phyloP scores from a whole-genome alignment of 1,140 invertebrate species.

The Nasonia giraulti region DNA sequence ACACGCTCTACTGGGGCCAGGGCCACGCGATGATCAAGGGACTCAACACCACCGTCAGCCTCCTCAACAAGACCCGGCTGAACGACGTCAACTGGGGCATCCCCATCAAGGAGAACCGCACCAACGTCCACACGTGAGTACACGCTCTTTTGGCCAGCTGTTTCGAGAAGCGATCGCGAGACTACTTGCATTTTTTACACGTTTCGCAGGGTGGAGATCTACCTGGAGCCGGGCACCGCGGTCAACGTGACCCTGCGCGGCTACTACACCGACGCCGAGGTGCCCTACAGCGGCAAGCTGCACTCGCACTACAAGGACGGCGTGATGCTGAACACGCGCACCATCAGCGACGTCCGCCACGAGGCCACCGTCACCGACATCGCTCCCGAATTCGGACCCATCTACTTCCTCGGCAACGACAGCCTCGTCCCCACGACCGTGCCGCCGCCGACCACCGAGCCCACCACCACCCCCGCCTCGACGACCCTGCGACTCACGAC shows the following conservation, averaged over 20 bases:
- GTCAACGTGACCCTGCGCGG: conserved; percentile 85
- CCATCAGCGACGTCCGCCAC: conserved; percentile 73
- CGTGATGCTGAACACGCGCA: conserved; percentile 70
- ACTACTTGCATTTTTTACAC: too few relatives aligned
- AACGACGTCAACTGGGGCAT: conserved; percentile 82
- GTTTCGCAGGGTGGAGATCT: conserved; percentile 74
- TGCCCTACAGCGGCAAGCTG: conserved; percentile 82
- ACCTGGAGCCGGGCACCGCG: conserved; percentile 82
- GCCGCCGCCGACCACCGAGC: conserved; percentile 82
- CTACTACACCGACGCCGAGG: conserved; percentile 82
- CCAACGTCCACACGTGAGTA: conserved; percentile 76
- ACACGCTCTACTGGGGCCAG: conserved; percentile 85
- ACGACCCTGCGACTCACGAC: conserved; percentile 68
- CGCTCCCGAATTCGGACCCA: conserved; percentile 79
- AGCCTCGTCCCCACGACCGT: conserved; percentile 85
- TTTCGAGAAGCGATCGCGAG: too few relatives aligned
- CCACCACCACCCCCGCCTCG: conserved; percentile 78
- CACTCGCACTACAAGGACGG: conserved; percentile 81
- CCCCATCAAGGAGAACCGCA: conserved; percentile 75
- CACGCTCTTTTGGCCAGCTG: neutral
- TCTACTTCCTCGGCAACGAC: conserved; percentile 84
- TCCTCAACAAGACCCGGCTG: conserved; percentile 76
- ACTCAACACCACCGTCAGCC: conserved; percentile 80
- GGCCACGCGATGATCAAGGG: conserved; percentile 84
- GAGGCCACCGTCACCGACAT: conserved; percentile 82